Conservation (phyloP, 2,888 invertebrate genomes). For the Netelia virgata region DNA sequence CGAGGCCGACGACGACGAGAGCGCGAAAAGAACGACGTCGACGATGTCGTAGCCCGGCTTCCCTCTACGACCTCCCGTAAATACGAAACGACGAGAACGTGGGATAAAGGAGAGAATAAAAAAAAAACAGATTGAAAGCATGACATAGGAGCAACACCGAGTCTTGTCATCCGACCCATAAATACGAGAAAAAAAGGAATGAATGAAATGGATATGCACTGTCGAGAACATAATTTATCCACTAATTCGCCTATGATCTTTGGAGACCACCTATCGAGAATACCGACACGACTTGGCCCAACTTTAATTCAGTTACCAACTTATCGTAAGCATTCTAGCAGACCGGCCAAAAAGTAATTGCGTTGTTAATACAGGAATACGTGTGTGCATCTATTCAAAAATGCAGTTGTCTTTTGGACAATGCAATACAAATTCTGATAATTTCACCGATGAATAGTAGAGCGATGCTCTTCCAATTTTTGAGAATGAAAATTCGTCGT, state of each 20-base stretch:
- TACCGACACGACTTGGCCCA: not conserved
- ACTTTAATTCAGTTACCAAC: no score
- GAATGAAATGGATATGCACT: conserved; percentile 21
- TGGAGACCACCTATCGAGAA: conserved; percentile 25
- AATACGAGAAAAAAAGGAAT: not conserved
- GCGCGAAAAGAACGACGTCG: conserved; percentile 65
- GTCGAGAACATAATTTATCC: conserved; percentile 62
- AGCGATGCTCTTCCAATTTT: not conserved
- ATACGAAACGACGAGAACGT: conserved; percentile 60
- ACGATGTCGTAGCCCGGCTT: conserved; percentile 50
- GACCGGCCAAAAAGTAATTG: not conserved
- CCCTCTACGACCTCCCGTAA: conserved; percentile 56
- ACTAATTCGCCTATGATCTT: conserved; percentile 52
- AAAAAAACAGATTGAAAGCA: conserved; percentile 25
- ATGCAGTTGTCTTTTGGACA: not conserved
- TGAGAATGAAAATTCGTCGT: conserved; percentile 35
- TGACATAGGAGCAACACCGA: conserved; percentile 31
- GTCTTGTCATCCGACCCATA: conserved; percentile 47
- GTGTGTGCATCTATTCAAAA: no score
- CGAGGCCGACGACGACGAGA: conserved; percentile 43
- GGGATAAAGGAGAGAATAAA: conserved; percentile 55
- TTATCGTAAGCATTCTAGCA: not conserved
- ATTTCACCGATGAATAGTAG: not conserved
- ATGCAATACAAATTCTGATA: conserved; percentile 12
- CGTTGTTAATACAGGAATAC: no score